Base-by-base conservation (phyloP, 2,888 invertebrate species). In the Temnothorax ravouxi region DNA sequence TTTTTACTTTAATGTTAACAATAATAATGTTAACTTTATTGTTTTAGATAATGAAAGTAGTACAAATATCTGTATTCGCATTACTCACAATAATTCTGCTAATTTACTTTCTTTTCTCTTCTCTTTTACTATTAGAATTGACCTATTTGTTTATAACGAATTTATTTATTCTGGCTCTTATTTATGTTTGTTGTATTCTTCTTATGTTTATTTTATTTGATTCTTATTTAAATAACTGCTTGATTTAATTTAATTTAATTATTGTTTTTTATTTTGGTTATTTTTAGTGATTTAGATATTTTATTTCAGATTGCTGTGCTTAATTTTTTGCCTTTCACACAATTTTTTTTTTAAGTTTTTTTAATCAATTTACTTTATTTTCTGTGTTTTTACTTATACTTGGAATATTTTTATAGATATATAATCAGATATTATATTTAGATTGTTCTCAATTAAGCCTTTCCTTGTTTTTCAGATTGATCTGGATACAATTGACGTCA, bases 401-500 rank as follows among this genome's bases (percentile, higher is more conserved):
- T 47, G 18, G 18, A 0, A 52, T 15, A 38, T 21, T 34, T 75
- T 67, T 59, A n/a, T 34, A 6, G 34, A 34, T 34, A 34, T 0
- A 34, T 29, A n/a, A 59, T 50, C 11, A 29, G 25, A 47, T 80
- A 64, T 69, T 59, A n/a, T n/a, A 25, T 54, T 9, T 6, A 8
- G 11, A 50, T 84, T 87, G 21, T 71, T 21, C 8, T 52, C 0
- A 61, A 44, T 11, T 62, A 21, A 34, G 1, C 5, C 29, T 54
- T 38, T 21, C 3, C 29, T 77, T 52, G 4, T 13, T 87, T 97
- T 97, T 90, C 95, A 99, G 99, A 98, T 99, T 95, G 99, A 99
- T 96, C 96, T 99, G 94, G 99, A 99, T 95, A 99, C 99, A 0
- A 99, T 99, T 94, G 99, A 99, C 95, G 98, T 99, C 83, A 99